Base-by-base conservation (phyloP, 2,797 vertebrate genomes). In the Tapirus indicus region DNA sequence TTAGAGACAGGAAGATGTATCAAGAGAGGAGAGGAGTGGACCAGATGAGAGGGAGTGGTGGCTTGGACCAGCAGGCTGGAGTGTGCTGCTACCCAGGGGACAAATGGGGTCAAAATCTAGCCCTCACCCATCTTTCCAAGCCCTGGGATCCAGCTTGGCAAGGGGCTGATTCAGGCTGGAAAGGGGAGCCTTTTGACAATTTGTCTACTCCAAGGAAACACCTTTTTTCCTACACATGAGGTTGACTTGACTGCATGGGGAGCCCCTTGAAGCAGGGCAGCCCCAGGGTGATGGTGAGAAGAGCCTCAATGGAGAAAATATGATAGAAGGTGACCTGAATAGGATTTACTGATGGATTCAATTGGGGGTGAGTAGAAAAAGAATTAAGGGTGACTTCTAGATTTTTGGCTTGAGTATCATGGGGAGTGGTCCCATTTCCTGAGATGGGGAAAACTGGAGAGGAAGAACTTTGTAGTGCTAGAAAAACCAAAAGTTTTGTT, bases 11-110 rank as follows among this genome's bases (percentile, higher is more conserved):
- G 25, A 25, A 77, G 17, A 25, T 18, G 21, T 9, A 6, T 29
- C 7, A 0, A 66, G 17, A 44, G 7, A 60, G 49, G 25, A 64
- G 4, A 2, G 0, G 6, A 27, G 10, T 7, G 21, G 38, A 49
- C 27, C 7, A 4, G 41, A 11, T 4, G 1, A 41, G 64, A 78
- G 27, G 23, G 10, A 35, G 25, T n/a, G 11, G 9, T 2, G 2
- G 41, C 60, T 25, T 75, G 44, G 25, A 56, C 7, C 8, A n/a
- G 32, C 3, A 32, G 29, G 6, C 3, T 41, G 17, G 9, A 13
- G 38, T 56, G 12, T 35, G 2, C 7, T 18, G 25, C 58, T 4
- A 1, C 4, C 14, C 25, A 38, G 11, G 12, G 29, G 20, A 69
- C 13, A 52, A 35, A 68, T 4, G 2, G 35, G 44, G 18, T 16